Evolutionary conservation across 2,113 vertebrate species (phyloP).

Genomic region (Macquaria australasica): DNA sequence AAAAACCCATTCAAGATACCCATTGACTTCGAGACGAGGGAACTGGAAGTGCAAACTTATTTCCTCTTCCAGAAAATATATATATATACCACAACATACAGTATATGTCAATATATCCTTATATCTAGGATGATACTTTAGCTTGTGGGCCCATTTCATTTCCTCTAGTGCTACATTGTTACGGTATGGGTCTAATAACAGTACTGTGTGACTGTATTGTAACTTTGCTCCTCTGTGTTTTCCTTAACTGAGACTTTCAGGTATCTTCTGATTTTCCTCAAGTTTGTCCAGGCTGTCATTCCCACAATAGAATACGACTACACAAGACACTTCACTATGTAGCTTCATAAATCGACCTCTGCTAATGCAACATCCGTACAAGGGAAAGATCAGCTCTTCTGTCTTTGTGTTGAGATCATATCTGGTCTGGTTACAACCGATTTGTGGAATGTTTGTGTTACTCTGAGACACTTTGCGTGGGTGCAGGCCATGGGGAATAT

Average conservation of each 20-base stretch:
- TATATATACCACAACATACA: neutral
- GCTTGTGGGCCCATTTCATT: no score
- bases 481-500: slow-evolving; percentile 24
- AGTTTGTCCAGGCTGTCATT: slow-evolving; percentile 99
- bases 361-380: neutral
- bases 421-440: neutral
- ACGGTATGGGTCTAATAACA: neutral
- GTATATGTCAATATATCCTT: neutral
- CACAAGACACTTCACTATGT: slow-evolving; percentile 99
- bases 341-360: slow-evolving; percentile 59
- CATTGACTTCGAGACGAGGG: no score
- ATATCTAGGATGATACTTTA: neutral
- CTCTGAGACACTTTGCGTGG: slow-evolving; percentile 37
- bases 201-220: neutral
- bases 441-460: slow-evolving; percentile 46
- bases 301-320: slow-evolving; percentile 99
- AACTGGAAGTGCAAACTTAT: no score
- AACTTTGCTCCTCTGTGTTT: slow-evolving; percentile 17
- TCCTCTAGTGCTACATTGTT: neutral
- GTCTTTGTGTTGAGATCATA: slow-evolving; percentile 1
- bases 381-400: neutral
- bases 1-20: no score
- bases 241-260: slow-evolving; percentile 88
- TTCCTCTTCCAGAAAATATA: neutral
- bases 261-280: slow-evolving; percentile 99